Percentiles rank a stretch among this genome's conserved stretches.
Evolutionary conservation across 2,888 invertebrate species (phyloP).

Genomic region (Oxyscelio sp.): DNA sequence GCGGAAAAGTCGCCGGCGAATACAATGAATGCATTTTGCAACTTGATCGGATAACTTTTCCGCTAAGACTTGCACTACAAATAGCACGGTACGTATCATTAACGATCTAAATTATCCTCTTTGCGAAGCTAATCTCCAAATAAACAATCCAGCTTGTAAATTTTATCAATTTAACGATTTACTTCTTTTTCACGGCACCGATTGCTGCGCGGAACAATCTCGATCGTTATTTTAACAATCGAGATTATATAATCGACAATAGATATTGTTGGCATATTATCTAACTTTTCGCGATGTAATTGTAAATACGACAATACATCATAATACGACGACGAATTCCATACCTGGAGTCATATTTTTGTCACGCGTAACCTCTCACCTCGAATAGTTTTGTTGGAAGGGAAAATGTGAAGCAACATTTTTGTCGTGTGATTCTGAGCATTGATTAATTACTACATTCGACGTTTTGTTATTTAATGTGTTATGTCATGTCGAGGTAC

Average conservation of each 20-base stretch:
- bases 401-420: slow-evolving; percentile 3
- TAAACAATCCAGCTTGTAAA: slow-evolving; percentile 58
- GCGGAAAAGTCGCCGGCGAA: too few relatives aligned
- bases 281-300: slow-evolving; percentile 63
- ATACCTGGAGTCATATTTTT: slow-evolving; percentile 41
- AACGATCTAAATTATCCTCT: slow-evolving; percentile 60
- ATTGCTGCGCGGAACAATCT: slow-evolving; percentile 10
- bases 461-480: slow-evolving; percentile 3
- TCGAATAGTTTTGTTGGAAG: slow-evolving; percentile 23
- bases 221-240: slow-evolving; percentile 58
- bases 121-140: slow-evolving; percentile 43
- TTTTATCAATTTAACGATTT: slow-evolving; percentile 57
- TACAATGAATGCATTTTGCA: slow-evolving; percentile 65
- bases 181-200: slow-evolving; percentile 24
- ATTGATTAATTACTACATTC: slow-evolving; percentile 42
- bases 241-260: slow-evolving; percentile 64
- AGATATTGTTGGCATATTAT: slow-evolving; percentile 54
- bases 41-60: slow-evolving; percentile 50
- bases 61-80: slow-evolving; percentile 49
- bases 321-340: slow-evolving; percentile 59
- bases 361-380: slow-evolving; percentile 50
- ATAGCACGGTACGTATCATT: slow-evolving; percentile 40
- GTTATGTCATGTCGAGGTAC: too few relatives aligned
- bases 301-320: slow-evolving; percentile 55
- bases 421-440: slow-evolving; percentile 17